Percentiles rank a stretch among this genome's conserved stretches.
phyloP scores from a whole-genome alignment of 1,140 invertebrate species.

The Calliphora vicina region DNA sequence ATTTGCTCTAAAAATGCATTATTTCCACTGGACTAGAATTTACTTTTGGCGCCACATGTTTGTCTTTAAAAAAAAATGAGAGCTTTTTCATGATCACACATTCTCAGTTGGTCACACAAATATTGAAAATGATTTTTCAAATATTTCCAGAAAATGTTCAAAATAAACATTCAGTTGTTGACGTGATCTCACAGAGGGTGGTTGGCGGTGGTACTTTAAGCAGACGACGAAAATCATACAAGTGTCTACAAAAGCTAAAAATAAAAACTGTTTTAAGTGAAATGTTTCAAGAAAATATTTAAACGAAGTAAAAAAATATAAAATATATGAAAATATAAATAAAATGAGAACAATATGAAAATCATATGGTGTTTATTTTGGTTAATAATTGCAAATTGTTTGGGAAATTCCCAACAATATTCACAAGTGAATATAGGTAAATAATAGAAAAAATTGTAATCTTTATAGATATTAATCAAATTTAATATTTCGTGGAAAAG shows the following conservation, averaged over 20 bases:
- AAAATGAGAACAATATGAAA: constrained; percentile 1
- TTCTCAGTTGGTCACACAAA: not conserved
- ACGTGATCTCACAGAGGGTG: not conserved
- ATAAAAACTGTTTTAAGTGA: no score
- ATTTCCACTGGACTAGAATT: no score
- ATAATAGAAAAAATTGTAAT: not conserved
- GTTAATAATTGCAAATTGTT: constrained; percentile 6
- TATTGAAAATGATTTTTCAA: not conserved
- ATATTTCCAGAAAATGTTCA: not conserved
- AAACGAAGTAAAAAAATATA: not conserved
- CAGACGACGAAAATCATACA: not conserved
- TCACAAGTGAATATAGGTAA: not conserved
- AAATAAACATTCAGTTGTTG: not conserved
- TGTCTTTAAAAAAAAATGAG: not conserved
- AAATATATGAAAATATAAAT: not conserved
- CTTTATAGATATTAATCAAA: not conserved
- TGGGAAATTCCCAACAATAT: not conserved
- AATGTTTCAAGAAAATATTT: not conserved
- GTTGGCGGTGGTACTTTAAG: not conserved
- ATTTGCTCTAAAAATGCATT: no score
- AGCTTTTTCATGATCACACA: not conserved
- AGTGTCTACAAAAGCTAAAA: not conserved
- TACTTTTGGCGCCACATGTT: not conserved
- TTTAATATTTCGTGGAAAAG: constrained; percentile 42
- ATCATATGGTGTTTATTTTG: not conserved